Evolutionary conservation across 1,140 invertebrate genomes (phyloP), one percentile per base, ranked within the genome.

Genomic region (Mercenaria mercenaria): DNA sequence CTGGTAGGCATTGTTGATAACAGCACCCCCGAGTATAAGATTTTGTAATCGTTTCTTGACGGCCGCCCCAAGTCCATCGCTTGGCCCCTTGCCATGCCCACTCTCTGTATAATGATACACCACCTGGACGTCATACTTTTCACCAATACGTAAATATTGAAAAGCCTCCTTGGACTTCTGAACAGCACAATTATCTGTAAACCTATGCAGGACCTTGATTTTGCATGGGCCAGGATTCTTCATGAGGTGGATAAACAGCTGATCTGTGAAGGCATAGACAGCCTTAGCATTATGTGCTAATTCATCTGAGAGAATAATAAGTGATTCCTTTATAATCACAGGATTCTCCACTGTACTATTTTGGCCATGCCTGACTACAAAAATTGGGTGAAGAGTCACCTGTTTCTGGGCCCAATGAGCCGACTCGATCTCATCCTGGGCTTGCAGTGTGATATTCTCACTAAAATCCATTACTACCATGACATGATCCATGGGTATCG

Each of bases 401-500:
- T 90, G 88, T 59, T 90, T 90, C 1, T 0, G 6, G 10, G 88
- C 64, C 88, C 88, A 89, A 59, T 90, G 81, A 18, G 56, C 47
- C 1, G 43, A 84, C 34, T 85, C 82, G 8, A 90, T 90, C 41
- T 90, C 82, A 85, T 90, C 88, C 37, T 85, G 81, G 34, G 74
- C 72, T 18, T 26, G 26, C n/a, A 85, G 43, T 13, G 74, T 26
- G 8, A 67, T 64, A 32, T 90, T 79, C 61, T 85, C 81, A 20
- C 41, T 79, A 80, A 69, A 90, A 37, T 90, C 88, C 72, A 85
- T 80, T 11, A 85, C 82, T n/a, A 43, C 82, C 26, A 90, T 6
- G 56, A 52, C 47, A 0, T 90, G 88, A n/a, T n/a, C n/a, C n/a
- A n/a, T n/a, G n/a, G n/a, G n/a, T n/a, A n/a, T n/a, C 37, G 59